Conservation (phyloP, 2,113 vertebrate species). For the Camelus bactrianus region DNA sequence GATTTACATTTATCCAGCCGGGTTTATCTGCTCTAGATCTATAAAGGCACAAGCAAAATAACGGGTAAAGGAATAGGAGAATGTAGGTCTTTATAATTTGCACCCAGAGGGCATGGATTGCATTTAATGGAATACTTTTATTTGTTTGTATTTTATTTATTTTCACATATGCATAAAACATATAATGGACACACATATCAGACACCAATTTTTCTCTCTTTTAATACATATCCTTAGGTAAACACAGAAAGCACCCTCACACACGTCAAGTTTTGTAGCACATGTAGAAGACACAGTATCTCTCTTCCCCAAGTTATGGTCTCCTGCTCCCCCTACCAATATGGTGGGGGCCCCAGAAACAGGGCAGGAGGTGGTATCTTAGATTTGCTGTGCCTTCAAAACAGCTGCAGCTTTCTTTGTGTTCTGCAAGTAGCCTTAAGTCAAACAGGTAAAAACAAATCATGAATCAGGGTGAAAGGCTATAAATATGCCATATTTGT, state of each 20-base stretch:
- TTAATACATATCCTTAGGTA: background rate
- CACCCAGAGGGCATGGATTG: background rate
- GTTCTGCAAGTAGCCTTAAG: background rate
- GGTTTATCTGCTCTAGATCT: constrained; percentile 12
- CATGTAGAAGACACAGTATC: accelerated
- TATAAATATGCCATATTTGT: constrained; percentile 28
- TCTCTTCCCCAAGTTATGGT: background rate
- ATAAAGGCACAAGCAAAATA: background rate
- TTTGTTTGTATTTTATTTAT: constrained; percentile 1
- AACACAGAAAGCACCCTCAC: background rate
- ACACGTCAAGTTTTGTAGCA: background rate
- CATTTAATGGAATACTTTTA: background rate
- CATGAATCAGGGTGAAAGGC: background rate
- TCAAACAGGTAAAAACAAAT: constrained; percentile 44
- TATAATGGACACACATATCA: background rate
- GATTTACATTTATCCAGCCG: constrained; percentile 14
- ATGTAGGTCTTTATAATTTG: background rate
- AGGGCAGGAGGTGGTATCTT: background rate
- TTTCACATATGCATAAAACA: background rate
- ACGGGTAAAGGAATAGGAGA: background rate
- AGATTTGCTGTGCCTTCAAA: background rate
- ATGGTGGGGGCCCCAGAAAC: accelerated
- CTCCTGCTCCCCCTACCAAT: background rate
- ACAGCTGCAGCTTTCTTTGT: background rate
- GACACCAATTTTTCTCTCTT: background rate